Evolutionary conservation across 2,113 vertebrate species (phyloP).

Genomic region (Synchiropus splendidus): DNA sequence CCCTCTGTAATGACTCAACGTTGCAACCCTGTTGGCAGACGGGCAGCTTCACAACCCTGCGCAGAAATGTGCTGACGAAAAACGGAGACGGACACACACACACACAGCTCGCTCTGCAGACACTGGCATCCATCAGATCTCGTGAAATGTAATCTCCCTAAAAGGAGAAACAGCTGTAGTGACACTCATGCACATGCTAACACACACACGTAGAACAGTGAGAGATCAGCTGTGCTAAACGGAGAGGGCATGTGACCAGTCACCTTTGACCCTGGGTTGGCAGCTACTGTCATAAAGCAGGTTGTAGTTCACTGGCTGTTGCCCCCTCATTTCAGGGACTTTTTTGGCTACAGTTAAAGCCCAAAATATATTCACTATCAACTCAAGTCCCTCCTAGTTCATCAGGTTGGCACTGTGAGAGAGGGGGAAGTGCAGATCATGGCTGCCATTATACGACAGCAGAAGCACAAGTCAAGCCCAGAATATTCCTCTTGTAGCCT

Average conservation of each 20-base stretch:
- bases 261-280: constrained; percentile 45
- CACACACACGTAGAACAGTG: constrained; percentile 2
- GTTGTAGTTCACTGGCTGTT: constrained; percentile 17
- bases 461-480: no score
- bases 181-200: constrained; percentile 13
- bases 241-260: constrained; percentile 42
- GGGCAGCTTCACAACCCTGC: neutral
- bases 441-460: no score
- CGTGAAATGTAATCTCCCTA: constrained; percentile 56
- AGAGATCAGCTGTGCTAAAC: constrained; percentile 41
- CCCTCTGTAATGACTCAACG: constrained; percentile 14
- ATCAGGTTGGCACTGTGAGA: no score
- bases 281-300: constrained; percentile 29
- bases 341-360: no score
- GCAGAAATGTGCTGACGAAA: constrained; percentile 16
- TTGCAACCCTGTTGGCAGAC: constrained; percentile 8
- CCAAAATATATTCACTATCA: no score
- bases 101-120: constrained; percentile 42
- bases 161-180: constrained; percentile 55
- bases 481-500: no score
- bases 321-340: neutral
- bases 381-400: no score
- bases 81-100: constrained; percentile 27
- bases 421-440: no score
- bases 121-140: constrained; percentile 58